Conservation (phyloP, 1,140 invertebrate species). For the Brachionus asplanchnoidis region DNA sequence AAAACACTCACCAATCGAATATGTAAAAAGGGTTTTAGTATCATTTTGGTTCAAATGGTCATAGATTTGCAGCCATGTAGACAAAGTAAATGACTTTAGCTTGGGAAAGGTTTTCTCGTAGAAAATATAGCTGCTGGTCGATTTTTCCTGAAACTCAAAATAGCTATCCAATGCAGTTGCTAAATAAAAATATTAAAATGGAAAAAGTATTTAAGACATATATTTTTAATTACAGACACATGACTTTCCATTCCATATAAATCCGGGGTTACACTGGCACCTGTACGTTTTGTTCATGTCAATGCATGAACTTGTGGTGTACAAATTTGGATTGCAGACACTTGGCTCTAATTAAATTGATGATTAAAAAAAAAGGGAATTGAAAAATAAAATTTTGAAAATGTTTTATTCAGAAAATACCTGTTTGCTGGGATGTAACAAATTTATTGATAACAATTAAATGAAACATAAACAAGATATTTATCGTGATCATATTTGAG, state of each 20-base stretch:
- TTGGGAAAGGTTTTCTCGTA: constrained; percentile 52
- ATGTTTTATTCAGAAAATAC: neutral
- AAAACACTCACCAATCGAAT: constrained; percentile 45
- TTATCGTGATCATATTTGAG: neutral
- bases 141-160: constrained; percentile 48
- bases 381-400: neutral
- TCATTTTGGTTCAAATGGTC: constrained; percentile 45
- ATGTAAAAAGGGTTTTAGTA: constrained; percentile 44
- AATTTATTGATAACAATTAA: neutral
- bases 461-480: neutral
- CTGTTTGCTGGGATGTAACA: neutral
- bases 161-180: constrained; percentile 54
- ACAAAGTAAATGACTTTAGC: constrained; percentile 50
- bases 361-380: neutral
- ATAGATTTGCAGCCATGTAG: constrained; percentile 50
- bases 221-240: constrained; percentile 54
- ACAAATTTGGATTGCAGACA: neutral
- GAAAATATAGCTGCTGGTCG: constrained; percentile 50
- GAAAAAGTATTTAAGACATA: neutral
- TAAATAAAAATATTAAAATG: constrained; percentile 44
- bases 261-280: constrained; percentile 56
- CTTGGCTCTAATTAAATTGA: neutral
- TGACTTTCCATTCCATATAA: constrained; percentile 55
- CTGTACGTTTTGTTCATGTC: constrained; percentile 54
- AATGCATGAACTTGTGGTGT: constrained; percentile 45